phyloP scores from a whole-genome alignment of 2,888 invertebrate genomes.

The Nasonovia ribisnigri region DNA sequence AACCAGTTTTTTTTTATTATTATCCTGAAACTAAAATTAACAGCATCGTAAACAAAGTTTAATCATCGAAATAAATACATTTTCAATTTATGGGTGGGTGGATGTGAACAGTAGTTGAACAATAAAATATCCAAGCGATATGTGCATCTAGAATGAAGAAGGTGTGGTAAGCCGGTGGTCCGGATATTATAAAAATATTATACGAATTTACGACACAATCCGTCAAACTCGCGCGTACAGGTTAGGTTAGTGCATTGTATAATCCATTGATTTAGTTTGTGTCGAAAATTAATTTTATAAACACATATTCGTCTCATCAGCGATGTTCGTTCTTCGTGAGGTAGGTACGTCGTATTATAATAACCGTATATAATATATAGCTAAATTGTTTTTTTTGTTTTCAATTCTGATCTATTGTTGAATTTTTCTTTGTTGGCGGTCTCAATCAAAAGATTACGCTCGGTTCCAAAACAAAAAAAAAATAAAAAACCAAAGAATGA shows the following conservation, averaged over 20 bases:
- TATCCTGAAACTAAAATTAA: not conserved
- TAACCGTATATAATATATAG: not conserved
- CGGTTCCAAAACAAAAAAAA: not conserved
- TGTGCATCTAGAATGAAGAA: not conserved
- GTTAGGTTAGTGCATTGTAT: not conserved
- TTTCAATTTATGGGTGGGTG: not conserved
- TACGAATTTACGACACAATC: not conserved
- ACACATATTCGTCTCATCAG: not conserved
- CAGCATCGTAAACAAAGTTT: not conserved
- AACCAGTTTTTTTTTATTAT: not conserved
- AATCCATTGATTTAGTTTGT: not conserved
- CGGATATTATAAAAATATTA: not conserved
- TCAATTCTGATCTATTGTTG: constrained; percentile 9
- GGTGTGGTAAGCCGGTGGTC: not conserved
- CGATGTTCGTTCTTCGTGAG: not conserved
- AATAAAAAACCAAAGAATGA: constrained; percentile 1
- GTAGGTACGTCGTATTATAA: not conserved
- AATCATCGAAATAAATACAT: not conserved
- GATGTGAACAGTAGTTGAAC: not conserved
- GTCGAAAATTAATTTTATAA: not conserved
- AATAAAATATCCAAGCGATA: not conserved
- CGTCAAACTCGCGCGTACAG: not conserved
- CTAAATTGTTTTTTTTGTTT: constrained; percentile 6
- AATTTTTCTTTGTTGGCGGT: constrained; percentile 43
- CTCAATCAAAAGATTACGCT: constrained; percentile 35